Conservation (phyloP, 1,140 invertebrate species). For the Chymomyza costata region DNA sequence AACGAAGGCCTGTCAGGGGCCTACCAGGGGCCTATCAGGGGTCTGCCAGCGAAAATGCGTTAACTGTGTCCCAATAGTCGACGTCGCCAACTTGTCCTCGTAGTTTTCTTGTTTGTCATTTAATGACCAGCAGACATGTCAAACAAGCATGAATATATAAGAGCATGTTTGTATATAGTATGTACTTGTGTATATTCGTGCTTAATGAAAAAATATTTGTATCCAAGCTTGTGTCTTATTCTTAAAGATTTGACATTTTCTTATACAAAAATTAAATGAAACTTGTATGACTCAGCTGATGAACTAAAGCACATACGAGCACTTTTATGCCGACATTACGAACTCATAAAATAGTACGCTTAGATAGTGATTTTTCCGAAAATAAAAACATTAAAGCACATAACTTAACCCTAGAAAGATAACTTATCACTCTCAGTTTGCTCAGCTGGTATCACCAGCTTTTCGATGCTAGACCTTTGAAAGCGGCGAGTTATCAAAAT, state of each 20-base stretch:
- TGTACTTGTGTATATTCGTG: background rate
- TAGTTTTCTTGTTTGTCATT: constrained; percentile 15
- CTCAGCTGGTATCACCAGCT: too few species aligned
- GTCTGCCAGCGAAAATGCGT: background rate
- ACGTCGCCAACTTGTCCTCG: constrained; percentile 15
- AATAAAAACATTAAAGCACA: too few species aligned
- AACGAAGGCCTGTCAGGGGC: constrained; percentile 20
- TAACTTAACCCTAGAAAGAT: too few species aligned
- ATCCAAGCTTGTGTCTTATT: background rate
- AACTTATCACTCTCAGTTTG: too few species aligned
- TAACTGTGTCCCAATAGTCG: constrained; percentile 16
- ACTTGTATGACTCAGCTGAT: too few species aligned
- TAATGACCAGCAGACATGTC: constrained; percentile 45
- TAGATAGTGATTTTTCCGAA: too few species aligned
- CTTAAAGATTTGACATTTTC: background rate
- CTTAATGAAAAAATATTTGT: background rate
- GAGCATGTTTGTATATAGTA: background rate
- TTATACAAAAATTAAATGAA: background rate
- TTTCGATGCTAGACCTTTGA: too few species aligned
- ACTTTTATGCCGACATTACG: too few species aligned
- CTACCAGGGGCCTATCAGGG: constrained; percentile 36
- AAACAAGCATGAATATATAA: too few species aligned
- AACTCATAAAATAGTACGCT: too few species aligned
- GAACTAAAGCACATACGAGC: too few species aligned
- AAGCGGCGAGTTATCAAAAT: too few species aligned